Percentiles rank a stretch among this genome's conserved stretches.
Conservation (phyloP, 2,113 vertebrate genomes). For the Dasyurus viverrinus region DNA sequence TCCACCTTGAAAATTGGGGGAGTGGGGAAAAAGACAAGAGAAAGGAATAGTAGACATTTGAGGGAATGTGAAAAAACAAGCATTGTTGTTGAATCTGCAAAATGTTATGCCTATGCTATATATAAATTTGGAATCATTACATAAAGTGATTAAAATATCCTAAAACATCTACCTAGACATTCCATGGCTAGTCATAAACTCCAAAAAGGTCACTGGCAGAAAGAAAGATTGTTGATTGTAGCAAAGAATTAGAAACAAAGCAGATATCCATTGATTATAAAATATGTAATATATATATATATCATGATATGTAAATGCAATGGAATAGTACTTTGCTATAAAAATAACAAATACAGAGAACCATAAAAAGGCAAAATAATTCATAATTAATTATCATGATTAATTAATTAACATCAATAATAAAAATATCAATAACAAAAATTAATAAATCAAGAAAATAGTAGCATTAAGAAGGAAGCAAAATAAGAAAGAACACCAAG, state of each 20-base stretch:
- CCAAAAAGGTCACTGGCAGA: not conserved
- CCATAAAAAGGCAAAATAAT: not conserved
- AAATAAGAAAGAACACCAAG: not conserved
- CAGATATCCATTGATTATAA: not conserved
- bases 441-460: not conserved
- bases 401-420: too few relatives aligned
- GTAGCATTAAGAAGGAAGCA: not conserved
- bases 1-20: not conserved
- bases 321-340: not conserved
- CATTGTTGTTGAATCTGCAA: not conserved
- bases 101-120: not conserved
- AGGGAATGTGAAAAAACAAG: not conserved
- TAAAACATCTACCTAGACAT: not conserved
- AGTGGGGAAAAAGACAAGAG: not conserved
- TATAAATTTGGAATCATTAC: not conserved
- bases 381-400: too few relatives aligned
- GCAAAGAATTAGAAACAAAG: not conserved
- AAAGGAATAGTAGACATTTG: not conserved
- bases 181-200: not conserved
- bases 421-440: too few relatives aligned
- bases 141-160: not conserved
- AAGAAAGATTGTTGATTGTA: not conserved
- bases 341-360: not conserved
- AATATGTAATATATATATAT: not conserved
- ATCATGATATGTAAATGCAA: not conserved